Evolutionary conservation across 1,140 invertebrate species (phyloP).

Genomic region (Octopus sinensis): DNA sequence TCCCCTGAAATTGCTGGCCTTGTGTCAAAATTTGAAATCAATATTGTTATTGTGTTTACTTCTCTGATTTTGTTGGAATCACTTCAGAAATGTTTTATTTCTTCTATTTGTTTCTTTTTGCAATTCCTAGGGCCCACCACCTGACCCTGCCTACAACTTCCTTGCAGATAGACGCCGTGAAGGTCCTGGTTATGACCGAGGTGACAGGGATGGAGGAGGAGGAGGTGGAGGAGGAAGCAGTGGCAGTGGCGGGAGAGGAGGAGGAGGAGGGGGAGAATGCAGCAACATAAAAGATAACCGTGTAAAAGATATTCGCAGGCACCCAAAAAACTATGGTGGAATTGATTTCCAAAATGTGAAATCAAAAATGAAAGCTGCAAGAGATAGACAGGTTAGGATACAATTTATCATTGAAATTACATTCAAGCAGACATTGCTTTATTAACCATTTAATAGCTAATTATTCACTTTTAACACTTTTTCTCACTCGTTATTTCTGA

Average conservation of each 20-base stretch:
- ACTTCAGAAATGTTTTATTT: too few relatives aligned
- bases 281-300: not conserved
- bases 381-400: slow-evolving; percentile 32
- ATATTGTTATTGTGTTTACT: too few relatives aligned
- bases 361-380: slow-evolving; percentile 41
- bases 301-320: slow-evolving; percentile 30
- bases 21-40: too few relatives aligned
- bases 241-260: slow-evolving; percentile 14
- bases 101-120: too few relatives aligned
- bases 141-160: slow-evolving; percentile 51
- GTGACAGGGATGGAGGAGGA: slow-evolving; percentile 1
- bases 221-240: slow-evolving; percentile 17
- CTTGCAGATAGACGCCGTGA: slow-evolving; percentile 46
- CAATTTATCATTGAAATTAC: not conserved
- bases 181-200: slow-evolving; percentile 18
- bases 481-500: too few relatives aligned
- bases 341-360: slow-evolving; percentile 45
- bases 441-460: too few relatives aligned
- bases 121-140: slow-evolving; percentile 38
- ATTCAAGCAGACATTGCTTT: too few relatives aligned
- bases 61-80: too few relatives aligned
- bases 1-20: too few relatives aligned
- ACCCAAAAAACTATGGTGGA: slow-evolving; percentile 51
- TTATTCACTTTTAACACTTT: too few relatives aligned
- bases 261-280: slow-evolving; percentile 1